These are phyloP conservation scores for Blennius ocellaris DNA, from an alignment of 2,113 vertebrate genomes.

Conservation along the genomic window DNA sequence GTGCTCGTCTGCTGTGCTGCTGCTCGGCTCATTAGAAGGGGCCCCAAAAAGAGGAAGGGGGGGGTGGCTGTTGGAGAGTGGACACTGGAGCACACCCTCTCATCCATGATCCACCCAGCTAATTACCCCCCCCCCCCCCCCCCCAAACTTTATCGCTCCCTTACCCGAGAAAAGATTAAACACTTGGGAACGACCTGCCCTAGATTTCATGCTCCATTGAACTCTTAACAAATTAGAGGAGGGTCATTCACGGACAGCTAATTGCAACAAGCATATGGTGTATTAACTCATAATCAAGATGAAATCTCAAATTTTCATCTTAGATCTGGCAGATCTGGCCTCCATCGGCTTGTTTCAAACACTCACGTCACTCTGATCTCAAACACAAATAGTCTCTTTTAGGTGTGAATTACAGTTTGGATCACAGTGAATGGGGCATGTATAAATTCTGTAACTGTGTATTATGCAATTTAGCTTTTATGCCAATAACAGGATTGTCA, in stretches of 20 bases:
- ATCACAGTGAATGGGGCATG: conserved; percentile 13
- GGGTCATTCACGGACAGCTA: conserved; percentile 82
- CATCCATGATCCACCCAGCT: conserved; percentile 70
- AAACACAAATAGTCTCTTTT: conserved; percentile 24
- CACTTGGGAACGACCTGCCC: conserved; percentile 80
- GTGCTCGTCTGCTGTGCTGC: conserved; percentile 20
- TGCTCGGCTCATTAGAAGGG: conserved; percentile 62
- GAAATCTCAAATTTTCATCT: conserved; percentile 75
- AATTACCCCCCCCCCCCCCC: conserved; percentile 63
- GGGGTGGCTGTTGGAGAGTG: conserved; percentile 59
- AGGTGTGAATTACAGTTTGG: conserved; percentile 6
- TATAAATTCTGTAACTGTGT: not conserved
- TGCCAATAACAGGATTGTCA: conserved; percentile 32
- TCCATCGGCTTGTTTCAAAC: conserved; percentile 24
- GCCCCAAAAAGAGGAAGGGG: conserved; percentile 40
- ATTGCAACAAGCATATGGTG: conserved; percentile 82
- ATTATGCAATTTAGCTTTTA: conserved; percentile 39
- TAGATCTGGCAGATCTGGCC: conserved; percentile 47
- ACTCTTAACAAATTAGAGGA: conserved; percentile 83
- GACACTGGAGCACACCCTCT: conserved; percentile 57
- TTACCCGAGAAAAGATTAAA: conserved; percentile 76
- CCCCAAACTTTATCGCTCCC: not conserved
- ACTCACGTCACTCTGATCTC: conserved; percentile 18
- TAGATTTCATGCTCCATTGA: conserved; percentile 85
- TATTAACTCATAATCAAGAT: conserved; percentile 84